Base-by-base conservation (phyloP, 2,797 vertebrate genomes). In the Pangasius macronema region DNA sequence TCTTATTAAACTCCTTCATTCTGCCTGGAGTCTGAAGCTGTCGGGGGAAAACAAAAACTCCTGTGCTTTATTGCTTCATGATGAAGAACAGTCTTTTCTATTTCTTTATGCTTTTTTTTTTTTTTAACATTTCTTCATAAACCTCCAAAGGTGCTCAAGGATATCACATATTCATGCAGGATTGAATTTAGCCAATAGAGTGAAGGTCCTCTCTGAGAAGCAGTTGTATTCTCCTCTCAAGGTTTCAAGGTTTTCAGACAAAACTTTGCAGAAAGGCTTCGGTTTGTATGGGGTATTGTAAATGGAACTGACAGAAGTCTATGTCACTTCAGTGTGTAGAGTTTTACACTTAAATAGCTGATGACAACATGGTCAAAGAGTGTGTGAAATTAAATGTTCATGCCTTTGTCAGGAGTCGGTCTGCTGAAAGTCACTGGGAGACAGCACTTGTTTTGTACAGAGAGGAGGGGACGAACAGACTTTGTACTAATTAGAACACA, bases 101-200 rank as follows among this genome's bases (percentile, higher is more conserved):
- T 83, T 61, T 85, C 70, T 84, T 82, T 76, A 85, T 81, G 83
- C 46, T 73, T 39, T 57, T 16, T 80, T 63, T 72, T 55, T 20
- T 76, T 80, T 85, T 85, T 79, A 63, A 80, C 36, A 86, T 86
- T 88, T 75, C 65, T 86, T 86, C 61, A 87, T 77, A 88, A 88
- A 84, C 77, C 63, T 87, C 81, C 51, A 83, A 73, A 61, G 85
- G 70, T 55, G 76, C 86, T 89, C 67, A 39, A 82, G 36, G 55
- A 85, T 67, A 33, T 89, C 83, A 65, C 76, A 70, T 94, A 93
- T 93, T 94, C 91, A 93, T 95, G 94, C 39, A 70, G 51, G 68
- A 73, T 73, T 81, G 46, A 73, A 65, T 82, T 73, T 85, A 86
- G 81, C 51, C 76, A 80, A 63, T 24, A 79, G 83, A 85, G 79